Base-by-base conservation (phyloP, 2,888 invertebrate genomes). In the Congeria kusceri region DNA sequence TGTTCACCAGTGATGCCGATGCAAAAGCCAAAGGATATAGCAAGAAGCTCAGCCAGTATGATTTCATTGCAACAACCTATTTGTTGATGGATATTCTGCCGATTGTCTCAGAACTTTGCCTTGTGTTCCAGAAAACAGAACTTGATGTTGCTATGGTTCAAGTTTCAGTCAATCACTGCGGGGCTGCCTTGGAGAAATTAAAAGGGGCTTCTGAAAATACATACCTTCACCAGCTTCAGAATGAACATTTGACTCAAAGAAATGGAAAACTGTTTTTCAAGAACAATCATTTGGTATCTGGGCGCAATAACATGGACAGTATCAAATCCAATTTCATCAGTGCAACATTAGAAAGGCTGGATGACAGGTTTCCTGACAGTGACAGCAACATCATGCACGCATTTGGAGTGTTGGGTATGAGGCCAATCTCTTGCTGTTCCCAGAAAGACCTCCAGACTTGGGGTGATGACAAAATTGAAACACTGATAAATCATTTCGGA, bases 321-420 rank as follows among this genome's bases (percentile, higher is more conserved):
- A 58, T 77, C 53, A 77, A 65, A 65, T 4, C n/a, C 3, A 61
- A 58, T 11, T 71, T 71, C 11, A 49, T 66, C 61, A 59, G 70
- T 59, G 58, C 28, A 39, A 65, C 59, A 13, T 53, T 77, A 11
- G 32, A 65, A 27, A 77, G 47, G n/a, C 25, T 71, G n/a, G 29
- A 59, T n/a, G 56, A 59, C 18, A 66, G 66, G 29, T 77, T 77
- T 62, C 71, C 71, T n/a, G 71, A 64, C 11, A n/a, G 62, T 56
- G 72, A 72, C 27, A 77, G 62, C 15, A 71, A 72, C n/a, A 0
- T 72, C 20, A 46, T 72, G 1, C 57, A 62, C 61, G 72, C 62
- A 9, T 71, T 67, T 77, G 56, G 29, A 9, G 56, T 47, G 2
- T 28, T 77, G 20, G 39, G 29, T 18, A 66, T 62, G 62, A 77